These are phyloP conservation scores for Nycticorax nycticorax DNA, from an alignment of 2,113 vertebrate species.

Conservation along the genomic window DNA sequence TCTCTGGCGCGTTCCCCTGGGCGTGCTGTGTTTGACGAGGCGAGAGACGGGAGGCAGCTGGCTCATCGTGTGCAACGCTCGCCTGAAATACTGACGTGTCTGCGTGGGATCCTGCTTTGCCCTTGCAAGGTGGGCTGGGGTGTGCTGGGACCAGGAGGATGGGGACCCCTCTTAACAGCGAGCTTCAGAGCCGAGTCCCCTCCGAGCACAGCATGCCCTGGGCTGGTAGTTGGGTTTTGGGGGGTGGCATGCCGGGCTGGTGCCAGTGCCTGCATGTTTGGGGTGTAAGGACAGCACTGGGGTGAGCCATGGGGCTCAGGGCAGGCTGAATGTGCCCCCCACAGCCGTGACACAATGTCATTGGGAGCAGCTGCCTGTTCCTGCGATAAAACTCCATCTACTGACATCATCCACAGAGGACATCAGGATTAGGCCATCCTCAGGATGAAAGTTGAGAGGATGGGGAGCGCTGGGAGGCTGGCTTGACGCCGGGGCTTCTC, in stretches of 20 bases:
- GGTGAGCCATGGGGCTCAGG: background rate
- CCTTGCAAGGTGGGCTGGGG: background rate
- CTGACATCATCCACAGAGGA: rapidly evolving
- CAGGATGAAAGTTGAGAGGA: background rate
- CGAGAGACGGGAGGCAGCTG: background rate
- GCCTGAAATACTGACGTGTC: rapidly evolving
- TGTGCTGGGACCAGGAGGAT: background rate
- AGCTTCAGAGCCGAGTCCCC: rapidly evolving
- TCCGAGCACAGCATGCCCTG: rapidly evolving
- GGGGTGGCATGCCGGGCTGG: background rate
- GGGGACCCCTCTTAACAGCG: rapidly evolving
- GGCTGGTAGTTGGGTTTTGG: background rate
- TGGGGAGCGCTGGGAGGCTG: background rate
- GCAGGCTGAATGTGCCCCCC: rapidly evolving
- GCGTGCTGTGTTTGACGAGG: background rate
- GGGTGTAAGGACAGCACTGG: background rate
- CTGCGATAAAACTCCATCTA: background rate
- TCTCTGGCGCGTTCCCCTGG: rapidly evolving
- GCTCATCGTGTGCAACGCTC: rapidly evolving
- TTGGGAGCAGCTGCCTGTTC: background rate
- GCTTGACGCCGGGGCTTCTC: background rate
- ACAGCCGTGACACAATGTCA: rapidly evolving
- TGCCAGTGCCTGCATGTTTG: background rate
- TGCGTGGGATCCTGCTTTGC: rapidly evolving
- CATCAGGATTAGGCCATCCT: background rate